Percentiles rank a stretch among this genome's conserved stretches.
These are phyloP conservation scores for Ramphastos sulfuratus DNA, from an alignment of 2,113 vertebrate genomes.

Conservation along the genomic window DNA sequence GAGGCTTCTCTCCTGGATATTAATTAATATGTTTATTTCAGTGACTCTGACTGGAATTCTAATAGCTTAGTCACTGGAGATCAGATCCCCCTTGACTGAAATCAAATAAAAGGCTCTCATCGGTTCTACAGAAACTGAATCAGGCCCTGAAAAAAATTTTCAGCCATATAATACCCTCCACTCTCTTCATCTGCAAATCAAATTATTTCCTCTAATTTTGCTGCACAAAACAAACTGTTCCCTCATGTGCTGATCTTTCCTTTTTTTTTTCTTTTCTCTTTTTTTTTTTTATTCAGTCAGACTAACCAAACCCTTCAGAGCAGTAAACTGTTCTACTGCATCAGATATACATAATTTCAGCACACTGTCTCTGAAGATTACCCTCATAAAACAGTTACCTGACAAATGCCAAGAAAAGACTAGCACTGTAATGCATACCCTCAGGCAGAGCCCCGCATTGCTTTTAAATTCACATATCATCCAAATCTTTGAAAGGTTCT, in stretches of 20 bases:
- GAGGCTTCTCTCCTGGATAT: background rate
- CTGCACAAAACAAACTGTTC: background rate
- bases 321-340: background rate
- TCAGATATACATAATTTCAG: background rate
- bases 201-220: background rate
- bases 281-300: background rate
- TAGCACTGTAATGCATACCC: background rate
- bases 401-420: background rate
- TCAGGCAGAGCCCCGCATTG: background rate
- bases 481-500: background rate
- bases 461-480: background rate
- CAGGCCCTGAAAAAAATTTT: background rate
- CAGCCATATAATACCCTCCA: background rate
- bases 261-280: background rate
- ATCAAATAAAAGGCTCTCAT: background rate
- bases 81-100: background rate
- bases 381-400: background rate
- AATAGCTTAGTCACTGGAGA: background rate
- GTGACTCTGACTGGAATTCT: background rate
- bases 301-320: background rate
- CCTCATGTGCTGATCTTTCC: background rate
- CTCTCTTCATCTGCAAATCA: background rate
- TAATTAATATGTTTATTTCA: slow-evolving; percentile 42
- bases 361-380: background rate
- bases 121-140: background rate